A percentile compares a stretch with the other conserved stretches of the same genome.
phyloP scores from a whole-genome alignment of 2,888 invertebrate species.

The Drosophila cyrtoloma region DNA sequence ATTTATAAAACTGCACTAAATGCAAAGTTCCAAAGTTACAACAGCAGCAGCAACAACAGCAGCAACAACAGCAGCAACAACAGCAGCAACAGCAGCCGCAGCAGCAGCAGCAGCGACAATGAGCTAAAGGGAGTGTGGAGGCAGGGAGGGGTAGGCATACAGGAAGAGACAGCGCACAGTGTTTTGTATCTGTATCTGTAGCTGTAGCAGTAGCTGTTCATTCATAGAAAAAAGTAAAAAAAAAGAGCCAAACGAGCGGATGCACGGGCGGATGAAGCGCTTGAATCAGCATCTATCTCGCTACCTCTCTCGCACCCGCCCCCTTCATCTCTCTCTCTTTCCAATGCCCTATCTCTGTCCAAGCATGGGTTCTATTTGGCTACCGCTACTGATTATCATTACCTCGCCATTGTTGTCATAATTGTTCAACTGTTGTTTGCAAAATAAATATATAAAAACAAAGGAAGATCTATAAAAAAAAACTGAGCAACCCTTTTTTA shows the following conservation, averaged over 20 bases:
- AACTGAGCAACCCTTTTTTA: background rate
- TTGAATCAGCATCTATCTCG: constrained; percentile 64
- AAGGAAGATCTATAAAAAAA: background rate
- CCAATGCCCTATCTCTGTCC: constrained; percentile 11
- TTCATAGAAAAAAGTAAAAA: constrained; percentile 63
- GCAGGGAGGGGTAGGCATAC: constrained; percentile 31
- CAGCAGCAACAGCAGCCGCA: constrained; percentile 17
- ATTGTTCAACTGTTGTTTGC: constrained; percentile 60
- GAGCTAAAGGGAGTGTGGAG: constrained; percentile 56
- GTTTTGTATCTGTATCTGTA: constrained; percentile 33
- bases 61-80: constrained; percentile 14
- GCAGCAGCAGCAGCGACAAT: constrained; percentile 47
- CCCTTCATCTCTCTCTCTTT: constrained; percentile 1
- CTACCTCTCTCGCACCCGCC: constrained; percentile 17
- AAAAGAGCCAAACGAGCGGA: constrained; percentile 64
- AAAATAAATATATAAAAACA: constrained; percentile 9
- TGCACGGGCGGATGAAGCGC: constrained; percentile 81
- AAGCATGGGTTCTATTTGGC: constrained; percentile 59
- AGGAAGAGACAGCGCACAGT: constrained; percentile 38
- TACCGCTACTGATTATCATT: constrained; percentile 74
- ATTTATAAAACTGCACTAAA: constrained; percentile 71
- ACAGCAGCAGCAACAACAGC: constrained; percentile 32
- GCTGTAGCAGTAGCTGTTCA: constrained; percentile 49
- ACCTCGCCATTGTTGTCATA: constrained; percentile 64
- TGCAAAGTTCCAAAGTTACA: constrained; percentile 79